phyloP scores from a whole-genome alignment of 1,140 invertebrate genomes.

The Drosophila mayri region DNA sequence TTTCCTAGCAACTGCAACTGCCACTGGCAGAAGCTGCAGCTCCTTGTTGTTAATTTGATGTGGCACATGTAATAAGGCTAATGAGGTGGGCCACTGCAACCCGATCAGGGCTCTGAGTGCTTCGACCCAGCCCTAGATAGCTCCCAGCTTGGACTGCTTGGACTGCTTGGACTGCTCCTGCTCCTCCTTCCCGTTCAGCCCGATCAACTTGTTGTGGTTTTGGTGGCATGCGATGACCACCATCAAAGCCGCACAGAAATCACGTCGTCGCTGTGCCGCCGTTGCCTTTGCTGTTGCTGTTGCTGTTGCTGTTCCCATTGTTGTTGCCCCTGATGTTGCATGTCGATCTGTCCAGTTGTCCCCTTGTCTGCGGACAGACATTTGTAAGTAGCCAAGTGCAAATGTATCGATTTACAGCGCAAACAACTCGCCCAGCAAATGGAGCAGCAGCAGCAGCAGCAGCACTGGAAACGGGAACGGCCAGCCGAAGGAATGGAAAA shows the following conservation, averaged over 20 bases:
- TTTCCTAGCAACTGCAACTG: conserved; percentile 17
- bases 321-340: conserved; percentile 31
- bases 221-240: conserved; percentile 71
- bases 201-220: conserved; percentile 47
- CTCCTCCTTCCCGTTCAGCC: background rate
- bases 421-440: conserved; percentile 77
- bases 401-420: conserved; percentile 81
- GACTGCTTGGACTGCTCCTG: no score
- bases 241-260: conserved; percentile 73
- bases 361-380: conserved; percentile 20
- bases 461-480: conserved; percentile 46
- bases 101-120: conserved; percentile 30
- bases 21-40: conserved; percentile 27
- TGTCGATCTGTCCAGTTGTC: conserved; percentile 20
- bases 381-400: conserved; percentile 68
- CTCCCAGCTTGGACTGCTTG: background rate
- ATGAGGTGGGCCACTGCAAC: conserved; percentile 53
- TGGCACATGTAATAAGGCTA: conserved; percentile 72
- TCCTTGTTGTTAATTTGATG: conserved; percentile 67
- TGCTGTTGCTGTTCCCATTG: conserved; percentile 33
- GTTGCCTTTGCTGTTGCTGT: conserved; percentile 5
- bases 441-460: conserved; percentile 46
- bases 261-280: conserved; percentile 55
- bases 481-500: conserved; percentile 25
- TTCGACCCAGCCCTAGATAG: conserved; percentile 39